Percentiles rank a stretch among this genome's conserved stretches.
phyloP scores from a whole-genome alignment of 2,888 invertebrate genomes.

The Epistrophe grossulariae region DNA sequence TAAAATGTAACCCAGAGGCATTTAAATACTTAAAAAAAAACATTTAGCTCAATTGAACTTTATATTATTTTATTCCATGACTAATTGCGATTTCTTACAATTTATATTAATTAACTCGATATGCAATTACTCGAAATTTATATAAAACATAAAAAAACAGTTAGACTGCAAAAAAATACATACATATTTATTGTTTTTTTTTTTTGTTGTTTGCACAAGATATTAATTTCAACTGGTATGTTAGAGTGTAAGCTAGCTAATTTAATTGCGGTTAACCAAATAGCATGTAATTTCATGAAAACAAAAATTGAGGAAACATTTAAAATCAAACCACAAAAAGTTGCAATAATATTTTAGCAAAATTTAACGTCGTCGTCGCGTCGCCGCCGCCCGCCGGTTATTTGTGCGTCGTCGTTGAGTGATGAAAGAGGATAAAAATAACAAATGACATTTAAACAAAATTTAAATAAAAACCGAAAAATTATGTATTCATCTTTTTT shows the following conservation, averaged over 20 bases:
- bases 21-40: too few relatives aligned
- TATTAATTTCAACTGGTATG: slow-evolving; percentile 7
- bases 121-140: too few relatives aligned
- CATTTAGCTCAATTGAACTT: too few relatives aligned
- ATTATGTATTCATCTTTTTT: neutral
- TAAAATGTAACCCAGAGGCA: too few relatives aligned
- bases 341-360: neutral
- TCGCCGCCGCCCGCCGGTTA: too few relatives aligned
- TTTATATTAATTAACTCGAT: too few relatives aligned
- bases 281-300: slow-evolving; percentile 22
- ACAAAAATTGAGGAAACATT: neutral
- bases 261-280: slow-evolving; percentile 40
- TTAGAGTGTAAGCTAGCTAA: neutral
- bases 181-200: too few relatives aligned
- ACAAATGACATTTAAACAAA: neutral
- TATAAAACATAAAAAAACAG: too few relatives aligned
- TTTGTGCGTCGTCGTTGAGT: too few relatives aligned
- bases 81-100: too few relatives aligned
- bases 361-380: neutral
- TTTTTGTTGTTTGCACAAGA: neutral
- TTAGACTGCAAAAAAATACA: too few relatives aligned
- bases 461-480: neutral
- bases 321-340: neutral
- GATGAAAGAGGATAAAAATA: neutral
- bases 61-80: too few relatives aligned